Evolutionary conservation across 2,113 vertebrate genomes (phyloP), one percentile per base, ranked within the genome.

Genomic region (Hippocampus comes): DNA sequence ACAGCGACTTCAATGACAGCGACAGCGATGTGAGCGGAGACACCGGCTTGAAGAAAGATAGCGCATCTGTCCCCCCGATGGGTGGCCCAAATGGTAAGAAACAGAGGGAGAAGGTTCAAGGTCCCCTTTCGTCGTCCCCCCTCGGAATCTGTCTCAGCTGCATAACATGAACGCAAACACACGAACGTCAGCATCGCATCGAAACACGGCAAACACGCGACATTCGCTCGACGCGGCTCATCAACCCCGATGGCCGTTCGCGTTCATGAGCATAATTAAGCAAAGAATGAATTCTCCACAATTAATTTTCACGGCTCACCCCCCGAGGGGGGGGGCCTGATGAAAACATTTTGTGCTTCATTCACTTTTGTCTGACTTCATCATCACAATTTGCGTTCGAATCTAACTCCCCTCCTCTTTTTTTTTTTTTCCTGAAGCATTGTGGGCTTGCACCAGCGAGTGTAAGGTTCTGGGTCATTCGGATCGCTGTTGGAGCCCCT

Each of bases 1-100:
- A 99, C 91, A 98, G 97, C 5, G 97, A 99, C 90, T 99, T 97
- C 88, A 99, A 98, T 0, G 96, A 98, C 92, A 98, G 97, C 0
- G 97, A 99, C 77, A 98, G 97, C 0, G 97, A 99, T 78, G 94
- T 98, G 82, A 99, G 97, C 0, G 95, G 95, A 63, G 95, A 98
- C 65, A 82, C 86, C 4, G 95, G 94, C 25, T 86, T 95, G 73
- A 97, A 96, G 88, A 99, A 95, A 78, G 95, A 97, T 5, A 93
- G 93, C 30, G 67, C 30, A 2, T 71, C 68, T 7, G 85, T 76
- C 63, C 87, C 88, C 88, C 95, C 91, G 82, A 93, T 18, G 92
- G 88, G 93, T n/a, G 94, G 92, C 87, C 96, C 95, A 83, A 96
- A 94, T 0, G 95, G 97, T 98, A 89, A 94, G 92, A 3, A 34